Percentiles rank a stretch among this genome's conserved stretches.
phyloP scores from a whole-genome alignment of 2,888 invertebrate species.

The Athalia cordata region DNA sequence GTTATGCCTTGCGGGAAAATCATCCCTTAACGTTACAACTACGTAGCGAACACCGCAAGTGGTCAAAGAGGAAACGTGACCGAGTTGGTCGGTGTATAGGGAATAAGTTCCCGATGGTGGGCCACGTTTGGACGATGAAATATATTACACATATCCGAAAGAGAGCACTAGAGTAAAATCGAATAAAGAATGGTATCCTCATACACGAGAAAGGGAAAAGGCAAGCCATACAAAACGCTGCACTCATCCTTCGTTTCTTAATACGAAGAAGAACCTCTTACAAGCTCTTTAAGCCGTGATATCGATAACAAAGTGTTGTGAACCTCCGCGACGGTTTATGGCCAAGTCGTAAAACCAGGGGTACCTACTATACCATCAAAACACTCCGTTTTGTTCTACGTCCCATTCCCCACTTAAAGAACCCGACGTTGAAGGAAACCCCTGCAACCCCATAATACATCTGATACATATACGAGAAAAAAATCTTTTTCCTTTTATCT shows the following conservation, averaged over 20 bases:
- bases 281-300: conserved; percentile 48
- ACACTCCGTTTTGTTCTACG: conserved; percentile 45
- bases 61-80: conserved; percentile 2
- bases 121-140: neutral
- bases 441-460: neutral
- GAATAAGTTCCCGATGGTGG: neutral
- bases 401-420: conserved; percentile 39
- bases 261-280: conserved; percentile 46
- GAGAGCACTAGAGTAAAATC: conserved; percentile 7
- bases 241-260: conserved; percentile 19
- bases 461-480: neutral
- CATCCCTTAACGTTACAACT: conserved; percentile 5
- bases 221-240: neutral
- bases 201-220: conserved; percentile 14
- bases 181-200: conserved; percentile 27
- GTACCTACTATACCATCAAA: conserved; percentile 44
- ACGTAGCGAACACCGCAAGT: neutral
- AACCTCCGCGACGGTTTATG: conserved; percentile 49
- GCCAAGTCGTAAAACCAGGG: conserved; percentile 47
- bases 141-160: conserved; percentile 15
- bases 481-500: neutral
- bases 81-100: too few relatives aligned
- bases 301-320: conserved; percentile 49
- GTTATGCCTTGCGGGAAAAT: conserved; percentile 3
- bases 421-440: conserved; percentile 8